A percentile compares a stretch with the other conserved stretches of the same genome.
These are phyloP conservation scores for Atethmia centrago DNA, from an alignment of 2,888 invertebrate genomes.

Conservation along the genomic window DNA sequence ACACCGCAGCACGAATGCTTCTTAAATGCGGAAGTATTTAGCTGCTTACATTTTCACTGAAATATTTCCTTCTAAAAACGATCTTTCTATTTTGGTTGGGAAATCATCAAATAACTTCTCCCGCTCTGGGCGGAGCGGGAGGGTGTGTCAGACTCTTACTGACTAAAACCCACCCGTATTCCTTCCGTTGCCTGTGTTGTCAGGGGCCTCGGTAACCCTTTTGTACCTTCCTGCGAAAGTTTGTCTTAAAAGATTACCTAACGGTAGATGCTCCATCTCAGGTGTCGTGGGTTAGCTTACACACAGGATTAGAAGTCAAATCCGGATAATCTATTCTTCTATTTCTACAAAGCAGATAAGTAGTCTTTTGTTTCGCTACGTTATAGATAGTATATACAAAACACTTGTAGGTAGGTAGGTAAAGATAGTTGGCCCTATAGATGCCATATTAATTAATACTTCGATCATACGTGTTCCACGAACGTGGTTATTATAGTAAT, in stretches of 20 bases:
- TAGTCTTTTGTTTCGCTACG: constrained; percentile 22
- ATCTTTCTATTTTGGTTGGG: background rate
- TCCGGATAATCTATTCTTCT: constrained; percentile 30
- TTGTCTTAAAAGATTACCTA: constrained; percentile 24
- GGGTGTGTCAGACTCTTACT: too few species aligned
- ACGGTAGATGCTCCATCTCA: constrained; percentile 21
- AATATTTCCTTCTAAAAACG: background rate
- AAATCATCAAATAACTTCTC: too few species aligned
- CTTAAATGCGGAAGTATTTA: constrained; percentile 62
- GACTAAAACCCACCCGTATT: too few species aligned
- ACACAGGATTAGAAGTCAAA: constrained; percentile 31
- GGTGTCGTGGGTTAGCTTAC: constrained; percentile 15
- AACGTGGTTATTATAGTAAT: constrained; percentile 78
- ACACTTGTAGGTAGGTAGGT: background rate
- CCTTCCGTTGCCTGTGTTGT: too few species aligned
- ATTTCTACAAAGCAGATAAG: constrained; percentile 12
- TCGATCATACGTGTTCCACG: constrained; percentile 42
- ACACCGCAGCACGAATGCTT: constrained; percentile 64
- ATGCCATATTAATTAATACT: constrained; percentile 38
- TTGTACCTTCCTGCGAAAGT: too few species aligned
- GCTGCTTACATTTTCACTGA: constrained; percentile 12
- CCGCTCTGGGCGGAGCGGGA: too few species aligned
- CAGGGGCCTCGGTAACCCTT: too few species aligned
- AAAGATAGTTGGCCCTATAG: background rate
- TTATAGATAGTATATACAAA: background rate